Evolutionary conservation across 2,888 invertebrate genomes (phyloP).

Genomic region (Argyresthia albistria): DNA sequence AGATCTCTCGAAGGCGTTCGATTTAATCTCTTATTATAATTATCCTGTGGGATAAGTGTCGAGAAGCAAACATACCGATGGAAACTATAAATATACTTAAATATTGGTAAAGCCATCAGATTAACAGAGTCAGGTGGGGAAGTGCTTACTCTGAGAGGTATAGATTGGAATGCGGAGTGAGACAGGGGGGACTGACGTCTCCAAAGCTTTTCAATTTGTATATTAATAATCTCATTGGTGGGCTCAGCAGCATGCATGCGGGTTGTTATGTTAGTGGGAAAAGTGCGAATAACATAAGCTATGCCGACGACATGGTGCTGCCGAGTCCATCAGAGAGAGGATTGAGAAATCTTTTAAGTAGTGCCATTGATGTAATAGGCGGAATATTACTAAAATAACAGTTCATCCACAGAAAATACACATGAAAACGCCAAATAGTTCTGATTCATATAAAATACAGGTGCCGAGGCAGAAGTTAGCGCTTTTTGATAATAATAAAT

Average conservation of each 20-base stretch:
- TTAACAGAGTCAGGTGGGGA: not conserved
- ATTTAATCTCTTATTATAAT: constrained; percentile 13
- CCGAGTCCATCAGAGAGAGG: not conserved
- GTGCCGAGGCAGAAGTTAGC: too few species aligned
- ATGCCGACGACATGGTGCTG: not conserved
- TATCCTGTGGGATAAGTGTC: not conserved
- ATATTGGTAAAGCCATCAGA: constrained; percentile 7
- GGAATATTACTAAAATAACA: too few species aligned
- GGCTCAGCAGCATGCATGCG: not conserved
- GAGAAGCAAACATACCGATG: not conserved
- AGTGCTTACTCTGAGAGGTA: not conserved
- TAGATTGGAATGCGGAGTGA: not conserved
- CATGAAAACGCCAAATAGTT: too few species aligned
- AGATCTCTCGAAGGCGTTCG: constrained; percentile 12
- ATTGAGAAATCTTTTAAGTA: too few species aligned
- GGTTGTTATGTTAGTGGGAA: not conserved
- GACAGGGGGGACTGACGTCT: not conserved
- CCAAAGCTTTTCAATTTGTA: not conserved
- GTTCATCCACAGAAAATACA: too few species aligned
- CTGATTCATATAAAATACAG: too few species aligned
- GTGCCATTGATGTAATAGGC: too few species aligned
- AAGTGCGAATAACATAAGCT: not conserved
- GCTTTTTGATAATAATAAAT: too few species aligned
- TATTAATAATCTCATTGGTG: too few species aligned
- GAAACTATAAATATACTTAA: constrained; percentile 5